A percentile compares a stretch with the other conserved stretches of the same genome.
phyloP scores from a whole-genome alignment of 1,140 invertebrate genomes.

The Heliconius hermathena region DNA sequence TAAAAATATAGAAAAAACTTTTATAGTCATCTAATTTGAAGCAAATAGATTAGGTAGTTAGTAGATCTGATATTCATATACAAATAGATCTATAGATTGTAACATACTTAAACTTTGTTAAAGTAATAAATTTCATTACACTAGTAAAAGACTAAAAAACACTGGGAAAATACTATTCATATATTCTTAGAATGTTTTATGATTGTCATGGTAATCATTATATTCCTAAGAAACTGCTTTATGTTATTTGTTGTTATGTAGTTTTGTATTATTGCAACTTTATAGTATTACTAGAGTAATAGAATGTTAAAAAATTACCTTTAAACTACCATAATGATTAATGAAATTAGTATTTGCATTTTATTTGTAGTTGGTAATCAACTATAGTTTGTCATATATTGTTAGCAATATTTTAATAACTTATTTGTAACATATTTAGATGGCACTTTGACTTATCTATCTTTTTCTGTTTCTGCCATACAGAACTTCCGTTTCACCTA shows the following conservation, averaged over 20 bases:
- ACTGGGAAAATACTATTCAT: neutral
- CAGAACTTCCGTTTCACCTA: conserved; percentile 85
- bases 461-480: conserved; percentile 79
- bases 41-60: neutral
- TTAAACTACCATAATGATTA: neutral
- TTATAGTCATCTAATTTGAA: neutral
- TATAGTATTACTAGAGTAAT: neutral
- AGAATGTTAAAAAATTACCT: neutral
- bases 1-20: too few relatives aligned
- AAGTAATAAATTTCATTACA: neutral
- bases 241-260: neutral
- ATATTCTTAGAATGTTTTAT: neutral
- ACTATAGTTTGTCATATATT: conserved; percentile 19
- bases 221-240: neutral
- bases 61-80: neutral
- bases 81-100: neutral
- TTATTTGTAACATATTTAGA: neutral
- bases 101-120: neutral
- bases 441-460: conserved; percentile 57
- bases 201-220: neutral
- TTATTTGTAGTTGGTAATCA: conserved; percentile 3
- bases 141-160: neutral
- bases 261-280: neutral
- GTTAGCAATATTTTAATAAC: neutral
- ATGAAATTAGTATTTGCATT: neutral